Evolutionary conservation across 2,888 invertebrate species (phyloP), one percentile per base, ranked within the genome.

Genomic region (Lordiphosa fenestrarum): DNA sequence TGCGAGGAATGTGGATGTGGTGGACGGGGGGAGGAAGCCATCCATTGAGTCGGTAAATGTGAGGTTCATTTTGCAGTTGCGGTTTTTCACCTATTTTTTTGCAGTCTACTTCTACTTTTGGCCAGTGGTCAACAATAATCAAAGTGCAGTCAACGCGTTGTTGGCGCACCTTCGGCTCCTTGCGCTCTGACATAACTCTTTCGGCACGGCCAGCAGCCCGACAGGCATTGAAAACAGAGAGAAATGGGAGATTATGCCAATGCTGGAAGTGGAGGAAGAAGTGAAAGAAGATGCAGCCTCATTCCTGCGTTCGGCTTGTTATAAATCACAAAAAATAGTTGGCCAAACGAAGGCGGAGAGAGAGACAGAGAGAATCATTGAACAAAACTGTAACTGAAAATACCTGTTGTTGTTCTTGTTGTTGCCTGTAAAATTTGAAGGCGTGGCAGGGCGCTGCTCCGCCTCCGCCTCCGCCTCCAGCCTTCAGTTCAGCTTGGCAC

Each of bases 141-240:
- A 63, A 62, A 62, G 50, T 62, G 55, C 62, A 63, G 62, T 54
- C 62, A 50, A 61, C 46, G 62, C 15, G 49, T 49, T 50, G 62
- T 61, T 63, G 62, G 62, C 62, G 15, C 30, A 9, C 30, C 21
- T 36, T n/a, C 10, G 15, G 15, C 39, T 53, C 15, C 47, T 25
- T n/a, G 13, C 25, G 9, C 13, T 10, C 30, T 38, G 60, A 59
- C 60, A 60, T 59, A 60, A 51, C 60, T 60, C 59, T 50, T 21
- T 47, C 39, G 47, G 60, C 60, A 60, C 49, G 35, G 13, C 9
- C 12, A 15, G 25, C 54, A 54, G 7, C 3, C 62, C 56, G 64
- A 64, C 64, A 64, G 56, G 63, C 64, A 63, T 49, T 63, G 64
- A 64, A 63, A 64, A 52, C 63, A 62, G 55, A 62, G 55, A 64